Base-by-base conservation (phyloP, 1,140 invertebrate species). In the Phthorimaea operculella region DNA sequence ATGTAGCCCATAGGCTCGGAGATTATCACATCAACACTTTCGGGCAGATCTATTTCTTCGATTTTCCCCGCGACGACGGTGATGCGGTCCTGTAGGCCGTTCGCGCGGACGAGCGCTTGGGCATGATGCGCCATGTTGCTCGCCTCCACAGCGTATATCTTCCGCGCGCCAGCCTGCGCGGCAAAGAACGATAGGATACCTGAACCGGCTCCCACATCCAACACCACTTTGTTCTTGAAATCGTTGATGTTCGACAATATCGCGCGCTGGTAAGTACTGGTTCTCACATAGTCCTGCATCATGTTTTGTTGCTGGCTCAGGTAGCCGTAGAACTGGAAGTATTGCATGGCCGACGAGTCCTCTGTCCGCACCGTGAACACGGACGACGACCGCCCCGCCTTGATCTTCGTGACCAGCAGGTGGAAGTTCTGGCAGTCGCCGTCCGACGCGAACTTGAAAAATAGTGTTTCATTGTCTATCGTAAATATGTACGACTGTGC, bases 1-100 rank as follows among this genome's bases (percentile, higher is more conserved):
- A 99, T 99, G 74, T 99, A 99, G 21, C 98, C 98, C 98, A 99
- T 99, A 0, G 98, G 98, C 86, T 99, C 98, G 8, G 97, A 99
- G 59, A 99, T 97, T 68, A 99, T 98, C 28, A 98, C 92, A 87
- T 99, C 98, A 11, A 99, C 97, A 68, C 89, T 90, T 83, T 99
- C 97, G 5, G 97, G 96, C 57, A 99, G 83, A 57, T 95, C 93
- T 47, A 99, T 96, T 87, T 99, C 98, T 87, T 99, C 98, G 64
- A 99, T 97, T 90, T 99, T 99, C 7, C 98, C 98, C 47, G 97
- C 92, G 69, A 99, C 92, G 1, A 99, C 96, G 60, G 92, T 88
- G 54, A 99, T 96, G 71, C 91, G 91, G 71, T 94, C 92, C 57
- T 91, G 90, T 17, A 96, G 88, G 75, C 96, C 94, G 83, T 99